Conservation (phyloP, 2,888 invertebrate genomes). For the Parelbella ahira region DNA sequence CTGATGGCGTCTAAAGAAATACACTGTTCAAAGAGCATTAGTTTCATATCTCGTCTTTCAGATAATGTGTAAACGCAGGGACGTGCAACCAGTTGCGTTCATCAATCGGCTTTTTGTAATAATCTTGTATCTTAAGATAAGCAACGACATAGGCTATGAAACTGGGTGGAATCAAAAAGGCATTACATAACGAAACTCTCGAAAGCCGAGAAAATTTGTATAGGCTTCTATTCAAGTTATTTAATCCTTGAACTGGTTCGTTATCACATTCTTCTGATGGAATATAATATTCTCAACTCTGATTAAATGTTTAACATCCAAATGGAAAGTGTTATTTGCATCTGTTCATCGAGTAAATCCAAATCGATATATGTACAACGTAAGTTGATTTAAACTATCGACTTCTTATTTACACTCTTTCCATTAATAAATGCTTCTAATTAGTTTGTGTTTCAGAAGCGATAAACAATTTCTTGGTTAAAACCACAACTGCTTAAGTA, state of each 20-base stretch:
- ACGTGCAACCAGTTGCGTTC: too few relatives aligned
- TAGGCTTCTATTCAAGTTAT: too few relatives aligned
- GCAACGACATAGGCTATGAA: too few relatives aligned
- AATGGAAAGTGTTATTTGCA: constrained; percentile 18
- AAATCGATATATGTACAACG: constrained; percentile 20
- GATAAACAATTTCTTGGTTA: constrained; percentile 23
- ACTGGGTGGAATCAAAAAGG: too few relatives aligned
- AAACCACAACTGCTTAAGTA: constrained; percentile 23
- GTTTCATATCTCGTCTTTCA: too few relatives aligned
- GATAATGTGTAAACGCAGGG: too few relatives aligned
- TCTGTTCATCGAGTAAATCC: constrained; percentile 14
- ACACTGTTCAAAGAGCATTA: too few relatives aligned
- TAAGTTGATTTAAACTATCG: constrained; percentile 15
- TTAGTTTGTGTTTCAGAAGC: constrained; percentile 24
- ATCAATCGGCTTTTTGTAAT: too few relatives aligned
- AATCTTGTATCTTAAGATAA: too few relatives aligned
- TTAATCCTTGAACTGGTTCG: constrained; percentile 1
- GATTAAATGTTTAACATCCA: constrained; percentile 14
- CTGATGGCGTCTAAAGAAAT: too few relatives aligned
- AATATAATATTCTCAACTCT: constrained; percentile 11
- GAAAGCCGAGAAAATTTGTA: too few relatives aligned
- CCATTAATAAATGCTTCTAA: constrained; percentile 23
- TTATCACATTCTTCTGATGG: constrained; percentile 1
- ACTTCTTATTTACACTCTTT: constrained; percentile 24
- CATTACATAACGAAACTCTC: too few relatives aligned